These are phyloP conservation scores for Turnix velox DNA, from an alignment of 2,113 vertebrate genomes.

Conservation along the genomic window DNA sequence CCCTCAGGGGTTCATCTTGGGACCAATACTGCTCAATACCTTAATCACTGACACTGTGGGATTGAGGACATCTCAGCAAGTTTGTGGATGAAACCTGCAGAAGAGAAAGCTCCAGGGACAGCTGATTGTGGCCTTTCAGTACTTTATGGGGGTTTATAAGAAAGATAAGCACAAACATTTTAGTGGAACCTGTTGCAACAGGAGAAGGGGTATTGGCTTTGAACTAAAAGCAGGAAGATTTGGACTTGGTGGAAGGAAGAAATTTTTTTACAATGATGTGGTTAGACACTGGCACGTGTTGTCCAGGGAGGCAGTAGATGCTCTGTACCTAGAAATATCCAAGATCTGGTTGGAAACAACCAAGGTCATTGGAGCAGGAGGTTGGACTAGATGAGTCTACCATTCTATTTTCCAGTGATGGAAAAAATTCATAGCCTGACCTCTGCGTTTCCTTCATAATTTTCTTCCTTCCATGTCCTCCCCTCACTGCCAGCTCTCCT, in stretches of 20 bases:
- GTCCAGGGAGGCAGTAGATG: not conserved
- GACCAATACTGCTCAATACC: too few relatives aligned
- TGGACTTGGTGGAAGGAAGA: not conserved
- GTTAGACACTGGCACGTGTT: not conserved
- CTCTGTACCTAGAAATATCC: not conserved
- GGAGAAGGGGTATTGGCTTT: not conserved
- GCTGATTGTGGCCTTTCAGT: too few relatives aligned
- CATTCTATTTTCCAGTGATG: not conserved
- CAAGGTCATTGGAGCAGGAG: too few relatives aligned
- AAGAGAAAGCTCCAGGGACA: too few relatives aligned
- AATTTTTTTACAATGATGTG: not conserved
- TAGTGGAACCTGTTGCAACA: not conserved
- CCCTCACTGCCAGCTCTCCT: fast-evolving
- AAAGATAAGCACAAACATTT: not conserved
- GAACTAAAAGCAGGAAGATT: not conserved
- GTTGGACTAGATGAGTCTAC: not conserved
- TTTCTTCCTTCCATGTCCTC: not conserved
- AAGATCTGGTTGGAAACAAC: not conserved
- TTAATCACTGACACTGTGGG: too few relatives aligned
- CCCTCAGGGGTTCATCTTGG: too few relatives aligned
- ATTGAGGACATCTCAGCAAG: too few relatives aligned
- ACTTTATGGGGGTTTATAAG: not conserved
- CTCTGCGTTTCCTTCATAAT: not conserved
- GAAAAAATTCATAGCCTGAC: not conserved
- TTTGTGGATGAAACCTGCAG: too few relatives aligned